phyloP scores from a whole-genome alignment of 2,888 invertebrate species.

The Agriotes lineatus region DNA sequence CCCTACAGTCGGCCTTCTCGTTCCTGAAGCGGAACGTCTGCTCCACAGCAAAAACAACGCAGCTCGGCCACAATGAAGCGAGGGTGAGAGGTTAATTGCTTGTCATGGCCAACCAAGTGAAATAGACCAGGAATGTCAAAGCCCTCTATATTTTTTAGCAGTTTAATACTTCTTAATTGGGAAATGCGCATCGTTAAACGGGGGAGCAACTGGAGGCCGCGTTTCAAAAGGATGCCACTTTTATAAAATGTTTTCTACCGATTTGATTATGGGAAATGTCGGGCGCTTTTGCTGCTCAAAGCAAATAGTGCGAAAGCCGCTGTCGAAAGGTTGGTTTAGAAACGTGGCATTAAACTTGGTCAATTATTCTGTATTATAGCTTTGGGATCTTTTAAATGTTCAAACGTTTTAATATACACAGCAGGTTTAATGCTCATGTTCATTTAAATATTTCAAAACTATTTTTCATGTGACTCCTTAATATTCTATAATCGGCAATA shows the following conservation, averaged over 20 bases:
- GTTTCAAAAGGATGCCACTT: background rate
- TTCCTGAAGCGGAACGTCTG: background rate
- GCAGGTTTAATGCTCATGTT: too few relatives aligned
- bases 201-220: background rate
- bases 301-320: too few relatives aligned
- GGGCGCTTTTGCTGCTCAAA: too few relatives aligned
- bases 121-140: constrained; percentile 41
- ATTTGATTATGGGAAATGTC: too few relatives aligned
- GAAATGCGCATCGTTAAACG: constrained; percentile 15
- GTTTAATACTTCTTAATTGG: constrained; percentile 39
- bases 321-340: too few relatives aligned
- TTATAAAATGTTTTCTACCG: background rate
- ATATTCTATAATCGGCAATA: too few relatives aligned
- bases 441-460: too few relatives aligned
- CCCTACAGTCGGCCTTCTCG: constrained; percentile 36
- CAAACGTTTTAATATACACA: too few relatives aligned
- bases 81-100: constrained; percentile 46
- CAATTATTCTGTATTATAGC: too few relatives aligned
- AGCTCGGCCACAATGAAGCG: constrained; percentile 16
- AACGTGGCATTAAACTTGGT: too few relatives aligned
- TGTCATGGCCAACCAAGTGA: constrained; percentile 44
- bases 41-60: constrained; percentile 11
- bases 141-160: constrained; percentile 18
- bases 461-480: too few relatives aligned
- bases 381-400: too few relatives aligned